phyloP scores from a whole-genome alignment of 2,113 vertebrate genomes.

The Oreocharis arfaki region DNA sequence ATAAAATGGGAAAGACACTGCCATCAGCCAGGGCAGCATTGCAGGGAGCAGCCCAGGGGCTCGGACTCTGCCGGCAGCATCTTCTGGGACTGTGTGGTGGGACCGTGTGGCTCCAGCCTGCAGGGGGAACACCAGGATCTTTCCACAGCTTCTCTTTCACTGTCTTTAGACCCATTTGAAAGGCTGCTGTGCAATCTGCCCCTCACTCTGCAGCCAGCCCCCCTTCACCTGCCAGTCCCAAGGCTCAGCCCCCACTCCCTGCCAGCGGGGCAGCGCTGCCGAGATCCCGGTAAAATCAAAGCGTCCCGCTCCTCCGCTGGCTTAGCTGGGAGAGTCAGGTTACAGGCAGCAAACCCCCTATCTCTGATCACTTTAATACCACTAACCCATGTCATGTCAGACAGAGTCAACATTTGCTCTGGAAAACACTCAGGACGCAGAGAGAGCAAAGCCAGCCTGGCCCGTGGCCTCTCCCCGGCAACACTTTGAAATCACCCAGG shows the following conservation, averaged over 20 bases:
- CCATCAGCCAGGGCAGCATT: background rate
- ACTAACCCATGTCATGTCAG: slow-evolving; percentile 60
- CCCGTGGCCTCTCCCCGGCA: background rate
- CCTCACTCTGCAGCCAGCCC: background rate
- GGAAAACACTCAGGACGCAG: slow-evolving; percentile 43
- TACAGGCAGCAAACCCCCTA: slow-evolving; percentile 56
- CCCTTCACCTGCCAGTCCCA: background rate
- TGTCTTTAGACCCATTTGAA: background rate
- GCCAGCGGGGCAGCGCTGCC: fast-evolving
- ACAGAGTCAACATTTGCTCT: slow-evolving; percentile 66
- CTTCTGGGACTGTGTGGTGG: background rate
- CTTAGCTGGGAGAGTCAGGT: slow-evolving; percentile 55
- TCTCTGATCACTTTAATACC: slow-evolving; percentile 74
- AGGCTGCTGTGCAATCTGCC: background rate
- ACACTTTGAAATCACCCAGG: slow-evolving; percentile 3
- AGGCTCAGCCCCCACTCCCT: background rate
- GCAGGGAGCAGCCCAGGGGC: background rate
- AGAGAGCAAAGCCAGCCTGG: background rate
- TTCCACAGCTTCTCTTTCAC: background rate
- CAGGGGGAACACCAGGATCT: background rate
- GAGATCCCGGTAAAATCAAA: background rate
- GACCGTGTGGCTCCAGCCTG: background rate
- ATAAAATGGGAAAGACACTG: background rate
- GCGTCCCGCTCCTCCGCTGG: background rate
- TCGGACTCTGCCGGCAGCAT: background rate